These are phyloP conservation scores for Coracias cyanogaster DNA, from an alignment of 2,797 vertebrate genomes.

Conservation along the genomic window DNA sequence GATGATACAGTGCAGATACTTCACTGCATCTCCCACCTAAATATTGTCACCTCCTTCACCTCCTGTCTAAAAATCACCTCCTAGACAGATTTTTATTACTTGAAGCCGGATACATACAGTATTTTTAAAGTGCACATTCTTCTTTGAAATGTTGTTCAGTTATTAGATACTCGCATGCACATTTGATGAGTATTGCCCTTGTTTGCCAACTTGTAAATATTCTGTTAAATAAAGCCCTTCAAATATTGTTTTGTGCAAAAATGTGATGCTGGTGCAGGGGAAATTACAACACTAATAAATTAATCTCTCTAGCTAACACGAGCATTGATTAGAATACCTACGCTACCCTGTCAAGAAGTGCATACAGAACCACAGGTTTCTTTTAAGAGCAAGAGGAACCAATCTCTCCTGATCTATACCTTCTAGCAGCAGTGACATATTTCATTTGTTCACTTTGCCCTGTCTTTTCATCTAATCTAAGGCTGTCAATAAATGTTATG, in stretches of 20 bases:
- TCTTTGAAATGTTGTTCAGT: neutral
- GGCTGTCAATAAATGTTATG: neutral
- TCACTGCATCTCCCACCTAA: neutral
- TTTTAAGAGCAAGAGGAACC: neutral
- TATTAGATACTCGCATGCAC: neutral
- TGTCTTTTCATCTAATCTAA: slow-evolving; percentile 33
- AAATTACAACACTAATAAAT: slow-evolving; percentile 7
- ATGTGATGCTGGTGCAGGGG: neutral
- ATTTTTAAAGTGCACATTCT: neutral
- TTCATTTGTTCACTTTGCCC: slow-evolving; percentile 17
- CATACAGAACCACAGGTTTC: neutral
- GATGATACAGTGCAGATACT: neutral
- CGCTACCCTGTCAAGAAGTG: neutral
- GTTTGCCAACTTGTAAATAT: neutral
- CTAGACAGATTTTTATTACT: neutral
- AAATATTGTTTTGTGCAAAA: neutral
- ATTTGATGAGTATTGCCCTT: neutral
- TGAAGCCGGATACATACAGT: neutral
- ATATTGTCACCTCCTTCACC: neutral
- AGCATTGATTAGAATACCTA: neutral
- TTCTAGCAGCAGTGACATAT: neutral
- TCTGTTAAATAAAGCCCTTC: neutral
- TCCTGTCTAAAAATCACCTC: neutral
- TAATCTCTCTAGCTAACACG: neutral
- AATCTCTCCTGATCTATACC: neutral